Evolutionary conservation across 2,113 vertebrate species (phyloP), one percentile per base, ranked within the genome.

Genomic region (Tiliqua scincoides): DNA sequence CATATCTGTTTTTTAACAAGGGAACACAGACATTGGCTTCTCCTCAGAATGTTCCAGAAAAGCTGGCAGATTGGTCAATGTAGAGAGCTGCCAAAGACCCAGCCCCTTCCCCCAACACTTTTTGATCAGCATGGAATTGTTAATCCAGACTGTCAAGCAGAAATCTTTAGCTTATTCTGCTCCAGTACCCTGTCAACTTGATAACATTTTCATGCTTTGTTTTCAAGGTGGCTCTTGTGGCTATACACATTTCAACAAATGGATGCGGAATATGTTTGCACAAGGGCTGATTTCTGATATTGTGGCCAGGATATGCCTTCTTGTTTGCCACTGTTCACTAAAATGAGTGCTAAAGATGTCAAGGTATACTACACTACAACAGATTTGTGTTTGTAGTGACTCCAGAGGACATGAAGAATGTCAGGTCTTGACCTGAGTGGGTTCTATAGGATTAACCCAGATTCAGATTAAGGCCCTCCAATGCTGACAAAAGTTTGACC

Each of bases 401-500:
- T 86, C 90, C 67, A 86, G 80, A 84, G 91, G 90, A 87, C 88
- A 93, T 87, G 89, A 94, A 90, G 91, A 94, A 95, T 93, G 84
- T 77, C 52, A 82, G 94, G 94, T 90, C 93, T 81, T 93, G 94
- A 94, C 93, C 95, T 85, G 78, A 76, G 78, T 85, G 85, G 88
- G 85, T 84, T 89, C 92, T 89, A 68, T 78, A 91, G 89, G 90
- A 86, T 94, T 89, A 94, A 93, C 75, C 86, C 84, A 75, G 82
- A 79, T 52, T 87, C 91, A 89, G 85, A 88, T 82, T 84, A 91
- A 82, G 90, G 84, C 86, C 71, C 81, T 88, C 80, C 68, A 88
- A 84, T 40, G 88, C 91, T 82, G 92, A 95, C 91, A 90, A 63
- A 87, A 90, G 92, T 84, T 52, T 92, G 92, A 95, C 96, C 94